phyloP scores from a whole-genome alignment of 2,797 vertebrate genomes.

The Xyrichtys novacula region DNA sequence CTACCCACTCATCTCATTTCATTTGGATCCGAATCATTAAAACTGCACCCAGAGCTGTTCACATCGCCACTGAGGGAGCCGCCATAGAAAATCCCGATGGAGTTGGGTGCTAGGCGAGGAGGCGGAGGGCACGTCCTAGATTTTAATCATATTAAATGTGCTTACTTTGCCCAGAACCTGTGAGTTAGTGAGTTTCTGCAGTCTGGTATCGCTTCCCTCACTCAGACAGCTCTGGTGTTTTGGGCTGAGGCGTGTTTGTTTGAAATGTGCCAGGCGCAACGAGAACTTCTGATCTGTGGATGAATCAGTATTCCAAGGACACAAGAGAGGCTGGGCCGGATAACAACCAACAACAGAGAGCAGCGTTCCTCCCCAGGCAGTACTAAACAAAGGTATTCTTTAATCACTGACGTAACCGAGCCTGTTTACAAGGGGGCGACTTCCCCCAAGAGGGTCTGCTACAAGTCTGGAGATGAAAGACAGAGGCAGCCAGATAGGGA shows the following conservation, averaged over 20 bases:
- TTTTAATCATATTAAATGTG: constrained; percentile 12
- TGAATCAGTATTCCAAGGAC: constrained; percentile 70
- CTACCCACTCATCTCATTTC: constrained; percentile 53
- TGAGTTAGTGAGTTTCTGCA: constrained; percentile 1
- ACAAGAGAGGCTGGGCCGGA: constrained; percentile 32
- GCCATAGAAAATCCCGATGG: constrained; percentile 11
- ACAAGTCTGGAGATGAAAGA: constrained; percentile 43
- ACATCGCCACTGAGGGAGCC: constrained; percentile 21
- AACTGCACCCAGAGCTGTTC: constrained; percentile 32
- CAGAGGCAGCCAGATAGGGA: constrained; percentile 32
- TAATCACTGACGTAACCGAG: constrained; percentile 54
- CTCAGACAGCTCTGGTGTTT: constrained; percentile 34
- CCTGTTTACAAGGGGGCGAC: constrained; percentile 56
- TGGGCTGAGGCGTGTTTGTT: constrained; percentile 51
- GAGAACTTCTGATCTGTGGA: constrained; percentile 56
- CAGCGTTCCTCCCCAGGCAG: constrained; percentile 26
- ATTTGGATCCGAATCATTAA: constrained; percentile 57
- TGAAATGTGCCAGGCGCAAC: constrained; percentile 20
- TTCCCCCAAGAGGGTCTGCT: constrained; percentile 41
- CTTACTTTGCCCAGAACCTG: constrained; percentile 17
- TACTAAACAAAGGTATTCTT: constrained; percentile 54
- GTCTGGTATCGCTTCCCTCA: constrained; percentile 15
- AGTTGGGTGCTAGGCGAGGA: constrained; percentile 5
- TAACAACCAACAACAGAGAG: constrained; percentile 41
- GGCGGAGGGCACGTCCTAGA: constrained; percentile 9